Conservation (phyloP, 2,113 vertebrate genomes). For the Oriolus oriolus region DNA sequence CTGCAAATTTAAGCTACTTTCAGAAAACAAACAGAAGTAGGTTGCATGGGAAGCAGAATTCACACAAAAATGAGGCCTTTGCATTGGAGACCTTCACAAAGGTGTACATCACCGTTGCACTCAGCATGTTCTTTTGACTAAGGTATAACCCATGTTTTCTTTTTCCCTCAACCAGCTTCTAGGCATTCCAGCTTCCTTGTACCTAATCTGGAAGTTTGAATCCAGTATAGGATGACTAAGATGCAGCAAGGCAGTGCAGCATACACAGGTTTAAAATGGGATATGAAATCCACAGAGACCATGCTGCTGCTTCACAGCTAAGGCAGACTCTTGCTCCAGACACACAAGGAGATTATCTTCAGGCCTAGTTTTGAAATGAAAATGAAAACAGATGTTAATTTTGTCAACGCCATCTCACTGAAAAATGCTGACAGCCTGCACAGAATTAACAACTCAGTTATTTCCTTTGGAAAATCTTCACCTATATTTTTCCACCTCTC, state of each 20-base stretch:
- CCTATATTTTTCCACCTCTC: background rate
- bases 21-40: background rate
- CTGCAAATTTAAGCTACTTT: background rate
- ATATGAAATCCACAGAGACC: background rate
- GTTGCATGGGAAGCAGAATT: background rate
- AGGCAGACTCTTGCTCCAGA: background rate
- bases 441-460: background rate
- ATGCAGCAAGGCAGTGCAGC: background rate
- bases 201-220: background rate
- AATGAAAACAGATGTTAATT: background rate
- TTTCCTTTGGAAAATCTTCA: background rate
- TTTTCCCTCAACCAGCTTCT: rapidly evolving
- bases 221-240: rapidly evolving
- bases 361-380: background rate
- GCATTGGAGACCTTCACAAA: background rate
- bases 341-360: background rate
- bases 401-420: background rate
- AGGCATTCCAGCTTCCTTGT: background rate
- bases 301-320: background rate
- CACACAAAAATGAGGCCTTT: background rate
- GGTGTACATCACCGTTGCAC: background rate
- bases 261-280: background rate
- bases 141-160: background rate
- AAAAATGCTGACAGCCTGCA: background rate
- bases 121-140: background rate